These are phyloP conservation scores for Ecdyonurus torrentis DNA, from an alignment of 2,888 invertebrate genomes.

Conservation along the genomic window DNA sequence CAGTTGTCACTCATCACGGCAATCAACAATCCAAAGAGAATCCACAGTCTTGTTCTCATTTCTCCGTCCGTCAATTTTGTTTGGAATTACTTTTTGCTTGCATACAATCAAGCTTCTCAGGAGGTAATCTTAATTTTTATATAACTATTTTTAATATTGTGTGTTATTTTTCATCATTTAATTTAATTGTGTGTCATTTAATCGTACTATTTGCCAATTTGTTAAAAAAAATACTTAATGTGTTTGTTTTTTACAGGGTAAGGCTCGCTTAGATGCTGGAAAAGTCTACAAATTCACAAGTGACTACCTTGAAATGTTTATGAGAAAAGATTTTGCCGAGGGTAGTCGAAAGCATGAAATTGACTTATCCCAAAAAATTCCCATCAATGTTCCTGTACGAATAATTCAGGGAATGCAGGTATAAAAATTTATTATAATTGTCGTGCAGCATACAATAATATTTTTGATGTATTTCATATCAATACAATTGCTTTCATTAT, in stretches of 20 bases:
- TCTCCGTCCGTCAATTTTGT: constrained; percentile 7
- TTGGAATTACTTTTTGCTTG: constrained; percentile 5
- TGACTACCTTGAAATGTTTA: constrained; percentile 6
- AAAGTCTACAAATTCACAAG: constrained; percentile 1
- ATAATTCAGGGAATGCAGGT: constrained; percentile 9
- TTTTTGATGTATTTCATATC: not conserved
- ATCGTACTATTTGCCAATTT: too few relatives aligned
- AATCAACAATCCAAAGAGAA: constrained; percentile 4
- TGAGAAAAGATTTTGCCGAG: constrained; percentile 6
- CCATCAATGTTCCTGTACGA: constrained; percentile 4
- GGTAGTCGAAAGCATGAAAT: constrained; percentile 5
- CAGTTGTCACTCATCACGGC: constrained; percentile 7
- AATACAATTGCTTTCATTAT: not conserved
- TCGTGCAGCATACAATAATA: not conserved
- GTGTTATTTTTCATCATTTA: not conserved
- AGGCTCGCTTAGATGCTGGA: constrained; percentile 3
- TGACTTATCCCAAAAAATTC: constrained; percentile 5
- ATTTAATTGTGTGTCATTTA: not conserved
- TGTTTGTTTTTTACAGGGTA: too few relatives aligned
- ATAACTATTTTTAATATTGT: not conserved
- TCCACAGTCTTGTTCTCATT: constrained; percentile 4
- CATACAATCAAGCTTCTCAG: constrained; percentile 6
- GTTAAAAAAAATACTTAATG: too few relatives aligned
- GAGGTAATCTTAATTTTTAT: not conserved
- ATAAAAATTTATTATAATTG: not conserved